Base-by-base conservation (phyloP, 53 echinoderm and acorn worm genomes). In the Stichopus horrens region DNA sequence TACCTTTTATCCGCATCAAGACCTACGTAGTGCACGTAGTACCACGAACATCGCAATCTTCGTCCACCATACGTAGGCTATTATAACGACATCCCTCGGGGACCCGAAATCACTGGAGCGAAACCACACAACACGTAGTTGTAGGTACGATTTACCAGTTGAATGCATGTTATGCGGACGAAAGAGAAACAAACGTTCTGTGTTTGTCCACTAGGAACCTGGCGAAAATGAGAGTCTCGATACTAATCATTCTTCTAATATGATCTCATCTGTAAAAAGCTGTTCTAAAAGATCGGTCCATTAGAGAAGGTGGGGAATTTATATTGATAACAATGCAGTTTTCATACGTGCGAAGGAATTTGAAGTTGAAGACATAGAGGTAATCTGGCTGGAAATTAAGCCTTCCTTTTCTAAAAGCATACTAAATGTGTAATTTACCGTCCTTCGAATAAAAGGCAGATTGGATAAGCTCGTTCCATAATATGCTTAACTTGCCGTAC, bases 311-410 rank as follows among this genome's bases (percentile, higher is more conserved):
- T 14, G 63, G 83, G 60, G 83, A 9, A 21, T 83, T 21, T 59
- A 83, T 83, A 23, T 83, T 22, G 56, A 21, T 59, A 5, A 58
- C 20, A 55, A 23, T 60, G 23, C 23, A 5, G 9, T 63, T 8
- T 83, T 83, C 60, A 6, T 83, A 21, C 7, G 22, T 7, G 20
- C 13, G 8, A 83, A 59, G 19, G 83, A 83, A 55, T 83, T 21
- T 59, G 83, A 65, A 63, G 63, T 58, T 22, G 59, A 21, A 22
- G 21, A 83, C 60, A 83, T 60, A 59, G 66, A 83, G 63, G 59
- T 63, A 7, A 83, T 83, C 23, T 83, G 83, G 83, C 14, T 83
- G 19, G 83, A 83, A 5, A 37, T 83, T 63, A 83, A 60, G 37
- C 21, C 23, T 5, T 8, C 59, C 7, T 83, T 13, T 37, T 60